Conservation (phyloP, 2,113 vertebrate genomes). For the Tetraodon nigroviridis region DNA sequence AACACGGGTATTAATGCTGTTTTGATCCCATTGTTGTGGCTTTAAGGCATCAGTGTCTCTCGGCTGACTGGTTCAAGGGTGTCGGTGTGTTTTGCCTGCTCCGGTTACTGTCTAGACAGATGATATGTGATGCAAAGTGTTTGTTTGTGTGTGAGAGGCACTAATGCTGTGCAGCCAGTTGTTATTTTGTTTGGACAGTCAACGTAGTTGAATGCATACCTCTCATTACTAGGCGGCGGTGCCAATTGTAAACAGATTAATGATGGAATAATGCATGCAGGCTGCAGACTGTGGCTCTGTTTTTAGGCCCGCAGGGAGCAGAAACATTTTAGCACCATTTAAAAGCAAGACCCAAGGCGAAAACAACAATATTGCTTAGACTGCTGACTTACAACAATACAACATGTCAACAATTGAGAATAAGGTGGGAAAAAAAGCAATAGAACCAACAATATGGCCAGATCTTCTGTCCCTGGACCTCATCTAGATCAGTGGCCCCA, state of each 20-base stretch:
- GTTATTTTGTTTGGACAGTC: conserved; percentile 22
- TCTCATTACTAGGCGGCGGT: conserved; percentile 1
- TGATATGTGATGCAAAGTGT: conserved; percentile 17
- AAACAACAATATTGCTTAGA: too few relatives aligned
- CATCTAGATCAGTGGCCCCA: conserved; percentile 8
- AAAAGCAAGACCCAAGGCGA: too few relatives aligned
- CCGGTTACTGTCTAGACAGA: conserved; percentile 30
- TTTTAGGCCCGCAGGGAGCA: not conserved
- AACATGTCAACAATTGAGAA: too few relatives aligned
- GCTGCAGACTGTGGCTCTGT: not conserved
- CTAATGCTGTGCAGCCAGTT: conserved; percentile 21
- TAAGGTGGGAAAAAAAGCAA: too few relatives aligned
- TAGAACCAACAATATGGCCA: too few relatives aligned
- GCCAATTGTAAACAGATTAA: conserved; percentile 11
- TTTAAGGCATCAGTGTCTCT: conserved; percentile 23
- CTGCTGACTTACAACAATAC: too few relatives aligned
- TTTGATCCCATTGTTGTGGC: conserved; percentile 50
- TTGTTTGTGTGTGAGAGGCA: conserved; percentile 39
- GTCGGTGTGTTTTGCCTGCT: conserved; percentile 21
- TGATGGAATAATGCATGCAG: not conserved
- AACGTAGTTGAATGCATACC: conserved; percentile 3
- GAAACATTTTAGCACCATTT: too few relatives aligned
- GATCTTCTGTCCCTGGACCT: not conserved
- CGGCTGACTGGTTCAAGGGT: conserved; percentile 21
- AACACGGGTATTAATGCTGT: conserved; percentile 34